A percentile compares a stretch with the other conserved stretches of the same genome.
Evolutionary conservation across 2,113 vertebrate genomes (phyloP).

Genomic region (Manacus vitellinus): DNA sequence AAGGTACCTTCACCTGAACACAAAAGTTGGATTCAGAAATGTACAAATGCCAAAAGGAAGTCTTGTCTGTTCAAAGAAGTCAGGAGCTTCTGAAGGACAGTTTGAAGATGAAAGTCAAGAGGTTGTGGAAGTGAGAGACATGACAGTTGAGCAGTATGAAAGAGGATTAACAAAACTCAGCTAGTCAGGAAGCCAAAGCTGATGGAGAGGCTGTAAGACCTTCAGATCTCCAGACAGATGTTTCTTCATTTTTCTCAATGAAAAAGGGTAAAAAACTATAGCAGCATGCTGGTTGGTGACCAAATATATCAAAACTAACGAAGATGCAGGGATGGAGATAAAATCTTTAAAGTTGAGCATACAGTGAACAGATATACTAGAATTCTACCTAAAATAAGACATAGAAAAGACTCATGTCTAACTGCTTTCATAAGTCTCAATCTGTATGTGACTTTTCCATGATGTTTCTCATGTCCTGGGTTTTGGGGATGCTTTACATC

Average conservation of each 20-base stretch:
- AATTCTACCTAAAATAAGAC: background rate
- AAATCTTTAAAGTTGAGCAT: background rate
- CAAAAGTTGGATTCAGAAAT: background rate
- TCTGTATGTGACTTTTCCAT: background rate
- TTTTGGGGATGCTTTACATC: background rate
- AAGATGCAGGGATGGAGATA: background rate
- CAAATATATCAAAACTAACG: background rate
- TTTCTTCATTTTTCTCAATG: background rate
- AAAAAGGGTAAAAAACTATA: background rate
- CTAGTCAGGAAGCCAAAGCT: background rate
- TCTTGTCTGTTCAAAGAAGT: background rate
- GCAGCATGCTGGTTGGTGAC: background rate
- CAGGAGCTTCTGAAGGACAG: background rate
- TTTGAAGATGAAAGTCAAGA: background rate
- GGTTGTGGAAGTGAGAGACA: background rate
- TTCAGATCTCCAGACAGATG: background rate
- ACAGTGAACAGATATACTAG: background rate
- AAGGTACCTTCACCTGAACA: fast-evolving
- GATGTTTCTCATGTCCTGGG: background rate
- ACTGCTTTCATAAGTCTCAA: background rate
- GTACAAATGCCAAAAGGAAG: background rate
- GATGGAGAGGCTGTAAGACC: background rate
- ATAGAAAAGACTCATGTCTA: background rate
- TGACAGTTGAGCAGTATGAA: background rate
- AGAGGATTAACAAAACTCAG: background rate